Evolutionary conservation across 2,113 vertebrate genomes (phyloP).

Genomic region (Spea bombifrons): DNA sequence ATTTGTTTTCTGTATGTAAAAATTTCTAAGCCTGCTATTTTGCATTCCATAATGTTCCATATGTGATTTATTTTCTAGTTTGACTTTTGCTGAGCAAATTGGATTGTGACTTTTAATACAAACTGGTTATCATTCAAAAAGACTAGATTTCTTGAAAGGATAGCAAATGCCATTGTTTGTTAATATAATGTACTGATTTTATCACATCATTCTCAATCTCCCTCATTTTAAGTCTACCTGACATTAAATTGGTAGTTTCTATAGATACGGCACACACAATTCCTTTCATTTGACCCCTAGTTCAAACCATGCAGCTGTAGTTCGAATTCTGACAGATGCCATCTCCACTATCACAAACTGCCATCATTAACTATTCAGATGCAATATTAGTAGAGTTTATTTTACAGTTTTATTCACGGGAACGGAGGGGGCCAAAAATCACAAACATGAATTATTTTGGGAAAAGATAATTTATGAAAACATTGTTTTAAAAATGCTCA

Average conservation of each 20-base stretch:
- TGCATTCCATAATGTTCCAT: conserved; percentile 18
- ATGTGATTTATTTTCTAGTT: conserved; percentile 38
- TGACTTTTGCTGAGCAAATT: conserved; percentile 45
- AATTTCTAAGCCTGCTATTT: background rate
- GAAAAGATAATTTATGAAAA: no score
- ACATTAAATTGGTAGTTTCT: conserved; percentile 71
- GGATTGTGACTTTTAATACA: conserved; percentile 53
- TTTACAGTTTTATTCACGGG: background rate
- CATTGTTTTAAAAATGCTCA: no score
- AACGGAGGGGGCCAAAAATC: background rate
- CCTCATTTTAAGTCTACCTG: conserved; percentile 62
- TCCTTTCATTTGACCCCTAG: conserved; percentile 74
- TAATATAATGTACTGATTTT: conserved; percentile 74
- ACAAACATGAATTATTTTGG: no score
- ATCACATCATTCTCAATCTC: conserved; percentile 65
- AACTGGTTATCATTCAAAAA: conserved; percentile 40
- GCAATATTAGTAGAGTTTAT: background rate
- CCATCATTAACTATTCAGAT: conserved; percentile 38
- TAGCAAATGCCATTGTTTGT: conserved; percentile 68
- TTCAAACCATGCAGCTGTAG: conserved; percentile 73
- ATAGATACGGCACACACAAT: conserved; percentile 71
- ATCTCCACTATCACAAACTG: conserved; percentile 57
- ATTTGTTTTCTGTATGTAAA: conserved; percentile 13
- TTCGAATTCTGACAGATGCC: conserved; percentile 72
- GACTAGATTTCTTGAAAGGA: conserved; percentile 58